Evolutionary conservation across 2,797 vertebrate genomes (phyloP).

Genomic region (Phalloptychus januarius): DNA sequence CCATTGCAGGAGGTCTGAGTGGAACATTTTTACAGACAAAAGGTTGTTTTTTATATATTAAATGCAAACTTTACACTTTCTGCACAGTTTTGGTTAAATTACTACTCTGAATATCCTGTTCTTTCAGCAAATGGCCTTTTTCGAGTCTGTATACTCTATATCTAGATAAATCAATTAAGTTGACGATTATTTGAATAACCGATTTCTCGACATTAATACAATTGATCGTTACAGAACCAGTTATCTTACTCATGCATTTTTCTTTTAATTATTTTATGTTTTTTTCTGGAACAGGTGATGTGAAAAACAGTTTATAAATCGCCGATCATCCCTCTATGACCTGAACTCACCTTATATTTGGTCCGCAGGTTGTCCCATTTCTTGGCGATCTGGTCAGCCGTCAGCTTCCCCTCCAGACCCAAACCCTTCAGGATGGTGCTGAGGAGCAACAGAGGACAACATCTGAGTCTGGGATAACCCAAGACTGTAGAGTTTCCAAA

Average conservation of each 20-base stretch:
- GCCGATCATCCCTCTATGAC: not conserved
- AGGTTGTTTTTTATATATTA: too few species aligned
- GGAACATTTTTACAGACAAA: too few species aligned
- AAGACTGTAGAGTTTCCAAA: not conserved
- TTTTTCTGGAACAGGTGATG: not conserved
- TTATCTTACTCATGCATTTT: not conserved
- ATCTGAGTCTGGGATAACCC: not conserved
- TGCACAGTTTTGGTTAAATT: too few species aligned
- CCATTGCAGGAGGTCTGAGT: too few species aligned
- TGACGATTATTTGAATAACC: too few species aligned
- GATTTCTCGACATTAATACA: too few species aligned
- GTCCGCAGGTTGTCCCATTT: slow-evolving; percentile 79
- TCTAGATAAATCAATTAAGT: too few species aligned
- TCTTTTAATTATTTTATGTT: not conserved
- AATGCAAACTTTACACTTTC: too few species aligned
- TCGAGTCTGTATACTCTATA: too few species aligned
- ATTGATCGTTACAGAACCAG: too few species aligned
- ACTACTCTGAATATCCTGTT: too few species aligned
- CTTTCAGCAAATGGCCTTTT: too few species aligned
- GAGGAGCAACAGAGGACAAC: slow-evolving; percentile 9
- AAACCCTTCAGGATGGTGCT: slow-evolving; percentile 76
- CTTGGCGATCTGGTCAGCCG: slow-evolving; percentile 75
- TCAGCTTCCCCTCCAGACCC: slow-evolving; percentile 75
- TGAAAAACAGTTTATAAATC: not conserved
- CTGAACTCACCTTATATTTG: slow-evolving; percentile 69